Base-by-base conservation (phyloP, 2,888 invertebrate genomes). In the Dysmachus trigonus region DNA sequence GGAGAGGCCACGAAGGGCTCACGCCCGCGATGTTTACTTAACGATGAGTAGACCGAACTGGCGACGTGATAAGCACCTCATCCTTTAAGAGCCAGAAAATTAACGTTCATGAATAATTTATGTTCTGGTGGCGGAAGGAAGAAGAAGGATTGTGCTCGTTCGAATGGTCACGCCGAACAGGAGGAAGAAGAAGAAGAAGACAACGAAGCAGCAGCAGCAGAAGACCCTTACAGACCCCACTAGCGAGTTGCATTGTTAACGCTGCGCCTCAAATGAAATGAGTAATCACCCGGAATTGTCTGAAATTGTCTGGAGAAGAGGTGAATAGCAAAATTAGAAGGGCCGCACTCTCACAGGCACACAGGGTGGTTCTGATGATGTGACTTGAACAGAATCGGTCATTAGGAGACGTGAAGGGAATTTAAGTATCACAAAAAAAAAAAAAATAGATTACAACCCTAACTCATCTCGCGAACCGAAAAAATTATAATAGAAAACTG, bases 91-190 rank as follows among this genome's bases (percentile, higher is more conserved):
- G 18, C 73, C 31, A 73, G 31, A 33, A 73, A 73, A 73, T 73
- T 73, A 73, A 73, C 33, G 31, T 15, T 31, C 33, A 73, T 73
- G 73, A 73, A 73, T 73, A 73, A 73, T 73, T 73, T 62, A 62
- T 62, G 27, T 62, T 62, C 62, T 27, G 27, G 62, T 27, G 27
- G 62, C 10, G 4, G 7, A 62, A 62, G 62, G 62, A 62, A 62
- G 62, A 62, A 22, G 62, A 62, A 62, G 62, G 27, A 62, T 62
- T 62, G 22, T 62, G 27, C 62, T 62, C 8, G 18, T 62, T 62
- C 27, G 62, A 62, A 62, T 62, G 62, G 62, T 62, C 62, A 62
- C 27, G 62, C 62, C 62, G 62, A 62, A 62, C 22, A 18, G 62
- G 10, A 41, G 2, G 6, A 8, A 41, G 10, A 3, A 13, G 10